Percentiles rank a stretch among this genome's conserved stretches.
Evolutionary conservation across 2,113 vertebrate species (phyloP).

Genomic region (Azemiops feae): DNA sequence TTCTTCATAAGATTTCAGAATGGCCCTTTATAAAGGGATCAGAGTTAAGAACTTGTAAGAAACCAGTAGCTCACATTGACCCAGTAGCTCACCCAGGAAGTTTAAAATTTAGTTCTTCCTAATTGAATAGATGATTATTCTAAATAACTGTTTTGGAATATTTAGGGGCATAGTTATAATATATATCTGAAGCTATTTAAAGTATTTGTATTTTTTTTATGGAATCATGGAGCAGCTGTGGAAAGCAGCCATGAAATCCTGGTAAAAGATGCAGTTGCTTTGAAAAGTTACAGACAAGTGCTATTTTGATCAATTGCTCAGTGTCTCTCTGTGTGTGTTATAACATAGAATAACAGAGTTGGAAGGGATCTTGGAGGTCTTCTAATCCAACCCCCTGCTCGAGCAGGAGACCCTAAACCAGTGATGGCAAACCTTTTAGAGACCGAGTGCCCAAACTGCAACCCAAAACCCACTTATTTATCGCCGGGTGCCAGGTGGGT

Average conservation of each 20-base stretch:
- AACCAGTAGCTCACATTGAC: neutral
- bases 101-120: neutral
- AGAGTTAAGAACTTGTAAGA: neutral
- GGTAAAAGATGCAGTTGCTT: neutral
- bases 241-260: neutral
- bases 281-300: neutral
- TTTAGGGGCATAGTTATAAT: neutral
- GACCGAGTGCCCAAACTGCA: too few species aligned
- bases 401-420: neutral
- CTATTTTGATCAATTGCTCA: neutral
- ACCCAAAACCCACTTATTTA: too few species aligned
- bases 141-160: neutral
- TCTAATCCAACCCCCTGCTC: neutral
- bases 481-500: too few species aligned
- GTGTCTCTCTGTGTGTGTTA: neutral
- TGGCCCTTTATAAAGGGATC: neutral
- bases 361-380: too few species aligned
- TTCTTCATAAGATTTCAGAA: neutral
- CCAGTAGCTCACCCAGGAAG: neutral
- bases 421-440: too few species aligned
- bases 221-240: neutral
- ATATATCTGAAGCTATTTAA: neutral
- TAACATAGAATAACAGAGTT: neutral
- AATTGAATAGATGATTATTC: neutral
- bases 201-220: neutral